Conservation (phyloP, 2,888 invertebrate genomes). For the Acheta domesticus region DNA sequence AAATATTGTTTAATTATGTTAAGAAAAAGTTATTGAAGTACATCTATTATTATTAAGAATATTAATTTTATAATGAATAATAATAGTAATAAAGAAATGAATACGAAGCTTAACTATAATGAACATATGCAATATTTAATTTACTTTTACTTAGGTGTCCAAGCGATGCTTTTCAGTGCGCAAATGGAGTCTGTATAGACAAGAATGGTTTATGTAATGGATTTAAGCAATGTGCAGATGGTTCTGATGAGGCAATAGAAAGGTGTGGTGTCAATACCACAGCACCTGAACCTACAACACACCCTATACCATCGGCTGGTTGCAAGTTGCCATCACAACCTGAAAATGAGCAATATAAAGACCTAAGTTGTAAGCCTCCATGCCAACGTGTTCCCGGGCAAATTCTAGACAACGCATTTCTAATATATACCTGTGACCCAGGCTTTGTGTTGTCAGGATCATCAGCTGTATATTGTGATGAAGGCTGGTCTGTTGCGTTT, state of each 20-base stretch:
- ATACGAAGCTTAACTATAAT: no score
- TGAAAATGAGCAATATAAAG: conserved; percentile 39
- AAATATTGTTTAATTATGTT: neutral
- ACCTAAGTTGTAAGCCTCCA: conserved; percentile 38
- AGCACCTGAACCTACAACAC: neutral
- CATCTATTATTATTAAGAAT: no score
- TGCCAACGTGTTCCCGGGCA: conserved; percentile 41
- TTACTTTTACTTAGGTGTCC: conserved; percentile 48
- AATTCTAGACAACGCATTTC: neutral
- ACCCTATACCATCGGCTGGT: neutral
- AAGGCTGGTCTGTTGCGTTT: conserved; percentile 39
- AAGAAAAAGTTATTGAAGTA: no score
- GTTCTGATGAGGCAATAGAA: conserved; percentile 49
- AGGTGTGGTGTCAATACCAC: conserved; percentile 21
- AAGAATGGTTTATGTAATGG: conserved; percentile 55
- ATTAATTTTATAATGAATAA: no score
- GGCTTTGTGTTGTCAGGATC: conserved; percentile 41
- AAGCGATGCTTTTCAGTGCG: conserved; percentile 56
- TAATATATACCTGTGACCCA: conserved; percentile 41
- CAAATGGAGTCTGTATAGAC: conserved; percentile 61
- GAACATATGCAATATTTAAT: no score
- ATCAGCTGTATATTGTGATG: conserved; percentile 40
- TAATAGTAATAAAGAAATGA: no score
- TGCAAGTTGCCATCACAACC: conserved; percentile 40
- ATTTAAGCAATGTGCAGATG: conserved; percentile 50